Percentiles rank a stretch among this genome's conserved stretches.
Evolutionary conservation across 2,113 vertebrate genomes (phyloP).

Genomic region (Coregonus clupeaformis): DNA sequence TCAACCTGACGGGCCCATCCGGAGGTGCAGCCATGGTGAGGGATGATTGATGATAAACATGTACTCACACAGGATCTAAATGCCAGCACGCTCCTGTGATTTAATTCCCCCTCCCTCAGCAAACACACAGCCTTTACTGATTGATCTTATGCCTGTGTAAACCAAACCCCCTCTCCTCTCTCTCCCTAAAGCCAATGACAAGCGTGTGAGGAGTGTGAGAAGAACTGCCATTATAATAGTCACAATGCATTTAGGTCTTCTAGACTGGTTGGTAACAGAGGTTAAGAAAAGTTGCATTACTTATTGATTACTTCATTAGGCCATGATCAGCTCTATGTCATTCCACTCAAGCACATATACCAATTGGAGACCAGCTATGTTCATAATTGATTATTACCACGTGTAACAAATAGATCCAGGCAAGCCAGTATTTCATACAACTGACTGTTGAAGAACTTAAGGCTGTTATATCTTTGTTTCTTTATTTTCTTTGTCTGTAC

Average conservation of each 20-base stretch:
- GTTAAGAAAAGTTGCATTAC: constrained; percentile 6
- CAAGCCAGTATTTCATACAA: too few relatives aligned
- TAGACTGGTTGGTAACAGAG: constrained; percentile 3
- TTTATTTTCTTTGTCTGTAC: not conserved
- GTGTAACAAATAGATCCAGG: too few relatives aligned
- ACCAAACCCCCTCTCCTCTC: constrained; percentile 19
- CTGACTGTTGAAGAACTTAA: too few relatives aligned
- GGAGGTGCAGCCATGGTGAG: constrained; percentile 56
- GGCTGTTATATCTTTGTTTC: too few relatives aligned
- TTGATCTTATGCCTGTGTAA: constrained; percentile 35
- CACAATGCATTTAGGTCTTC: not conserved
- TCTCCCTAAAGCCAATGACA: constrained; percentile 24
- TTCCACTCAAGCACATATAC: too few relatives aligned
- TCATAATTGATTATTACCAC: too few relatives aligned
- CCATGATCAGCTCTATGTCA: too few relatives aligned
- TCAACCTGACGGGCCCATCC: constrained; percentile 65
- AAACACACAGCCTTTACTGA: constrained; percentile 31
- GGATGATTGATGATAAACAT: constrained; percentile 73
- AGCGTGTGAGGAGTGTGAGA: constrained; percentile 21
- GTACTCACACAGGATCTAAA: constrained; percentile 61
- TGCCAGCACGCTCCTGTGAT: constrained; percentile 55
- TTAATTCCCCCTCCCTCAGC: constrained; percentile 38
- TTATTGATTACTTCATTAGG: constrained; percentile 12
- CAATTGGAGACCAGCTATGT: too few relatives aligned
- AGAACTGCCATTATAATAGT: constrained; percentile 33